phyloP scores from a whole-genome alignment of 1,140 invertebrate species.

The Nymphalis io region DNA sequence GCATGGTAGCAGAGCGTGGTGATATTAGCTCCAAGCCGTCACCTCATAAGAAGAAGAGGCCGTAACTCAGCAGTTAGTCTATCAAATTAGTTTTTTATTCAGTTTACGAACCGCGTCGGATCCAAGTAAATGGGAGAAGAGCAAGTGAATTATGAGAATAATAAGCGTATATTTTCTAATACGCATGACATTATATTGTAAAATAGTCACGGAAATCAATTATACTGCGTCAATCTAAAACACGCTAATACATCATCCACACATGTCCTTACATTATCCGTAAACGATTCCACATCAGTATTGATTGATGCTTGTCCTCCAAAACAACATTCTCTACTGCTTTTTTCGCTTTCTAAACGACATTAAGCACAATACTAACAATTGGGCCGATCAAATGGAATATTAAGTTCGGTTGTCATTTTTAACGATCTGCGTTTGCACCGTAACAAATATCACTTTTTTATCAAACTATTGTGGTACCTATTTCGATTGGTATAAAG shows the following conservation, averaged over 20 bases:
- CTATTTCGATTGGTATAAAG: conserved; percentile 30
- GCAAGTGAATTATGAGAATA: too few relatives aligned
- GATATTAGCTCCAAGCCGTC: too few relatives aligned
- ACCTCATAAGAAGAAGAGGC: too few relatives aligned
- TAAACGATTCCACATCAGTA: conserved; percentile 53
- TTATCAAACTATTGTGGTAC: conserved; percentile 35
- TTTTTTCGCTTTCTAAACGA: conserved; percentile 68
- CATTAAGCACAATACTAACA: conserved; percentile 77
- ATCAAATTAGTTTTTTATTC: too few relatives aligned
- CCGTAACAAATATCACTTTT: conserved; percentile 42
- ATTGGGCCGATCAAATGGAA: conserved; percentile 79
- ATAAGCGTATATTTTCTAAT: background rate
- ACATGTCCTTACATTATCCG: conserved; percentile 37
- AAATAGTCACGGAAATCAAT: conserved; percentile 1
- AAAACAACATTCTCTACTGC: conserved; percentile 50
- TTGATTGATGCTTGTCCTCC: conserved; percentile 71
- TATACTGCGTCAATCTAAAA: conserved; percentile 18
- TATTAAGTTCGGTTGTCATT: conserved; percentile 80
- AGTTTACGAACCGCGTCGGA: too few relatives aligned
- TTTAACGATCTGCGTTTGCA: conserved; percentile 66
- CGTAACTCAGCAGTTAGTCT: too few relatives aligned
- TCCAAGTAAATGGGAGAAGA: too few relatives aligned
- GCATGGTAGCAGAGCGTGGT: too few relatives aligned
- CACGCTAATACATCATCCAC: conserved; percentile 34
- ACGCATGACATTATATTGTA: background rate